Base-by-base conservation (phyloP, 2,888 invertebrate species). In the Eupeodes luniger region DNA sequence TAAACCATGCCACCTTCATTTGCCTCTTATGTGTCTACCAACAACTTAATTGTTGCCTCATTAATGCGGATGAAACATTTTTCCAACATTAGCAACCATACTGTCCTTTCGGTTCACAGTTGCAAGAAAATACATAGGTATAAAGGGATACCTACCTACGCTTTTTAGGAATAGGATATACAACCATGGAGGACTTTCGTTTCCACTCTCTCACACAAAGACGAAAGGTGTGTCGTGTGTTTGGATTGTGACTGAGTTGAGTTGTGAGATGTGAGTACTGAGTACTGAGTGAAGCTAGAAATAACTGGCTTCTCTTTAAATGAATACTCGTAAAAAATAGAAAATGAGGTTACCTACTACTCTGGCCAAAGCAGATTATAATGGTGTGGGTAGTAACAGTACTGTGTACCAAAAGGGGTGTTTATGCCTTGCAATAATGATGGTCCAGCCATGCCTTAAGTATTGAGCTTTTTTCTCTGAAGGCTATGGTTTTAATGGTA, bases 21-120 rank as follows among this genome's bases (percentile, higher is more conserved):
- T 83, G 75, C 64, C 83, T 79, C 79, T 83, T 83, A 83, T 87
- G 76, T 76, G 86, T 79, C 79, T 72, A 83, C 83, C 79, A 83
- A 80, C 83, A 83, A 87, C 86, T 87, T 87, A 87, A 87, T 87
- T 87, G 86, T 87, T 87, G 86, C 83, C 86, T 87, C 86, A 87
- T 87, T 87, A 83, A 87, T 87, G 86, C 83, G 79, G 79, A 83
- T 83, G 76, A 76, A 87, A 83, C 83, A 80, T 67, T 67, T 83
- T 87, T 70, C 61, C 70, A 87, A 80, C 86, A 87, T 80, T 83
- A 76, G 75, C 83, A 83, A 87, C 27, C 27, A 27, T 27, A 27
- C 74, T 86, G 86, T 86, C 79, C 86, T 86, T 78, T 82, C 40
- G 9, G 40, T 40, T 40, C 75, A 86, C 49, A 61, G 72, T 70